Evolutionary conservation across 1,140 invertebrate genomes (phyloP).

Genomic region (Ips typographus): DNA sequence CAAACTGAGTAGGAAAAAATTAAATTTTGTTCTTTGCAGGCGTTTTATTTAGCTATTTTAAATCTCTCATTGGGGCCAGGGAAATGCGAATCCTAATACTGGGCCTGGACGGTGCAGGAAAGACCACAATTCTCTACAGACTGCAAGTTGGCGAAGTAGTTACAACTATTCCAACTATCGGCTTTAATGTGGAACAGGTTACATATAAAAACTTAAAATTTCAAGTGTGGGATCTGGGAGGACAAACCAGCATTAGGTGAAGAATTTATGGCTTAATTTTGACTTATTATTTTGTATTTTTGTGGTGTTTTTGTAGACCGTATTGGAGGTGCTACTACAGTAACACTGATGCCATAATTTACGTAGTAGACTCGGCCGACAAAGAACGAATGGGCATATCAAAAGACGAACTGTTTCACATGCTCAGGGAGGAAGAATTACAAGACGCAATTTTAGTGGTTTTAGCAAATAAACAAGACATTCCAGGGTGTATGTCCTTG

Average conservation of each 20-base stretch:
- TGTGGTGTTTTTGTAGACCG: constrained; percentile 68
- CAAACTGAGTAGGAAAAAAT: too few relatives aligned
- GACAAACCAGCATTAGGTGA: constrained; percentile 87
- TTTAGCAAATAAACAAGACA: constrained; percentile 99
- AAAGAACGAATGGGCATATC: constrained; percentile 98
- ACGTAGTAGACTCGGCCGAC: constrained; percentile 99
- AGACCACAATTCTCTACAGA: constrained; percentile 98
- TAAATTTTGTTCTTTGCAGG: constrained; percentile 59
- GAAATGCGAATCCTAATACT: constrained; percentile 98
- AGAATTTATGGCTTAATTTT: not conserved
- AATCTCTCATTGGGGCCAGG: constrained; percentile 85
- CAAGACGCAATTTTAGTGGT: constrained; percentile 94
- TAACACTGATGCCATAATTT: constrained; percentile 99
- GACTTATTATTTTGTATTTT: not conserved
- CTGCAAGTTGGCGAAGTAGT: constrained; percentile 99
- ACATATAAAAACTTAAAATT: constrained; percentile 96
- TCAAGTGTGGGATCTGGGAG: constrained; percentile 98
- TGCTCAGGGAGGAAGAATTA: constrained; percentile 98
- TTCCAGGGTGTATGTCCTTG: constrained; percentile 93
- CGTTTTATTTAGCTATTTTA: constrained; percentile 94
- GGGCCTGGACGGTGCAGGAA: constrained; percentile 96
- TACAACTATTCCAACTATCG: constrained; percentile 98
- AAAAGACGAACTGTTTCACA: constrained; percentile 96
- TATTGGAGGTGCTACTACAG: constrained; percentile 99
- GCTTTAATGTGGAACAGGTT: constrained; percentile 97